Evolutionary conservation across 2,797 vertebrate species (phyloP).

Genomic region (Hapalemur alaotrensis): DNA sequence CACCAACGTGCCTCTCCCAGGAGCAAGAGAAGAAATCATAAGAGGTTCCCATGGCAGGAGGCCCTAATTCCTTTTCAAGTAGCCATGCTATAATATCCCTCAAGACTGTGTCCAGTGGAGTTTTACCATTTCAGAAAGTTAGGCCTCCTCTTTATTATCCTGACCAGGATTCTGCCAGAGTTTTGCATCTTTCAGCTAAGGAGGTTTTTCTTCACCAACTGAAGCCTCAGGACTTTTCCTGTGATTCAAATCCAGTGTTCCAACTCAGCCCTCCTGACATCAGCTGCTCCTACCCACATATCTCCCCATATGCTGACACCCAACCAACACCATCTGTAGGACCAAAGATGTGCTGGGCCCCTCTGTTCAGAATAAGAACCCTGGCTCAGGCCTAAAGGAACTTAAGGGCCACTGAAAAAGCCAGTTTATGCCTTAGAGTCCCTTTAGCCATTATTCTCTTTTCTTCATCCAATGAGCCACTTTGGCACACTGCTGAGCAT

Average conservation of each 20-base stretch:
- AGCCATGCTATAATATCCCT: not conserved
- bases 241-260: conserved; percentile 67
- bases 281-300: conserved; percentile 53
- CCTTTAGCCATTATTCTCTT: not conserved
- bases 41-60: not conserved
- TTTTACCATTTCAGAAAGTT: not conserved
- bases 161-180: not conserved
- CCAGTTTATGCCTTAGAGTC: not conserved
- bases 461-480: not conserved
- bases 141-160: not conserved
- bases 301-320: conserved; percentile 55
- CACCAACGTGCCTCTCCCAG: not conserved
- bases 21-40: not conserved
- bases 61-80: not conserved
- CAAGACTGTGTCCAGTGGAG: not conserved
- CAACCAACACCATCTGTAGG: conserved; percentile 65
- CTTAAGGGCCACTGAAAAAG: not conserved
- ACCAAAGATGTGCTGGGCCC: conserved; percentile 30
- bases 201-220: conserved; percentile 31
- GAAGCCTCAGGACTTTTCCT: conserved; percentile 47
- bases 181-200: not conserved
- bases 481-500: not conserved
- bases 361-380: conserved; percentile 46
- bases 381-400: conserved; percentile 29
- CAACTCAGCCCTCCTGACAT: conserved; percentile 59